A percentile compares a stretch with the other conserved stretches of the same genome.
Conservation (phyloP, 2,888 invertebrate species). For the Helicoverpa assulta region DNA sequence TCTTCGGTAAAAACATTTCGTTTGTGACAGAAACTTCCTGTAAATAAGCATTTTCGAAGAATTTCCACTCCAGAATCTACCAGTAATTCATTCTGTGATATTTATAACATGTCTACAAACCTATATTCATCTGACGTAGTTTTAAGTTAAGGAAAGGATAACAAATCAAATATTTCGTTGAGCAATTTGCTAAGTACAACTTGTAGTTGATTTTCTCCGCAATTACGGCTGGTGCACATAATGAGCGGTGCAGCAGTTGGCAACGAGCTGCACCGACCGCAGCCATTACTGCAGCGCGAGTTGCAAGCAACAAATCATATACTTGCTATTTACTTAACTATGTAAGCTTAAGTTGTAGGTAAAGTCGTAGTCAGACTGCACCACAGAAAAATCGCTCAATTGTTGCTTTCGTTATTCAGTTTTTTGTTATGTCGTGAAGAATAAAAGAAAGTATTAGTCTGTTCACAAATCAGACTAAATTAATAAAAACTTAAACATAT, state of each 20-base stretch:
- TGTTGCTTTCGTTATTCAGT: background rate
- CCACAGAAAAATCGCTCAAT: background rate
- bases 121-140: too few species aligned
- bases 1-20: slow-evolving; percentile 7
- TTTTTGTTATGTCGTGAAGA: too few species aligned
- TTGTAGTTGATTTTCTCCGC: slow-evolving; percentile 46
- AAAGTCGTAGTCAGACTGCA: slow-evolving; percentile 20
- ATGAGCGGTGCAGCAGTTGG: slow-evolving; percentile 19
- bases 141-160: too few species aligned
- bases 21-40: slow-evolving; percentile 21
- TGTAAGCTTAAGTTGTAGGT: slow-evolving; percentile 14
- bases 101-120: too few species aligned
- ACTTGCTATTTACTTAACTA: slow-evolving; percentile 50
- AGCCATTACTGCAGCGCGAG: slow-evolving; percentile 41
- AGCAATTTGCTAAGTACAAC: too few species aligned
- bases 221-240: slow-evolving; percentile 43
- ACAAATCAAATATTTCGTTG: too few species aligned
- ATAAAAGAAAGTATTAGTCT: too few species aligned
- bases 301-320: slow-evolving; percentile 28
- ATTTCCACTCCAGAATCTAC: too few species aligned
- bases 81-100: too few species aligned
- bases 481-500: too few species aligned
- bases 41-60: too few species aligned
- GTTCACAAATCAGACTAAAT: too few species aligned
- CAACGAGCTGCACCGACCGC: slow-evolving; percentile 35